phyloP scores from a whole-genome alignment of 2,113 vertebrate species.

The Blennius ocellaris region DNA sequence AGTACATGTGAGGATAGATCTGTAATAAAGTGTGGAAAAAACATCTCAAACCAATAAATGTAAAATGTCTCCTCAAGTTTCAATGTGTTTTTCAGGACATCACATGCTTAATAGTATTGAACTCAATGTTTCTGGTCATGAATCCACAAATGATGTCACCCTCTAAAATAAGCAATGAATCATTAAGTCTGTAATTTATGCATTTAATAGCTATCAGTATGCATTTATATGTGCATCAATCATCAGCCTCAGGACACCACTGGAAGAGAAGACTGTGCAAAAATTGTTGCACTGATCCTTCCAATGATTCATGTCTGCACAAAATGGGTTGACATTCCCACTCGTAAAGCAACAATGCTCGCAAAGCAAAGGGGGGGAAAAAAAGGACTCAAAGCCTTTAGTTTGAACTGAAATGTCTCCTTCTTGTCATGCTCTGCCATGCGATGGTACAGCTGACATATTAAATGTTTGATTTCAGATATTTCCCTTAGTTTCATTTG shows the following conservation, averaged over 20 bases:
- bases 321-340: neutral
- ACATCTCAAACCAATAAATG: too few relatives aligned
- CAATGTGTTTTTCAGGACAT: too few relatives aligned
- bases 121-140: too few relatives aligned
- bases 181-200: neutral
- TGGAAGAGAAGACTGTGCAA: neutral
- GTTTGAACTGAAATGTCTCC: constrained; percentile 15
- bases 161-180: too few relatives aligned
- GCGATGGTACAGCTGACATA: constrained; percentile 1
- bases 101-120: too few relatives aligned
- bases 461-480: constrained; percentile 10
- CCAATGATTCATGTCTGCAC: neutral
- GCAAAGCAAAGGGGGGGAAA: neutral
- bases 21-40: too few relatives aligned
- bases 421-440: neutral
- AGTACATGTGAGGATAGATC: too few relatives aligned
- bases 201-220: neutral
- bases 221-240: neutral
- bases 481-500: neutral
- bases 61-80: too few relatives aligned
- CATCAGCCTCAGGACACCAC: neutral
- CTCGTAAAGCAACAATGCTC: neutral
- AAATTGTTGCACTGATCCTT: neutral
- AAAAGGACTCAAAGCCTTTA: neutral
- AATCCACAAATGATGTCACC: too few relatives aligned